These are phyloP conservation scores for Lampris incognitus DNA, from an alignment of 2,113 vertebrate species.

Conservation along the genomic window DNA sequence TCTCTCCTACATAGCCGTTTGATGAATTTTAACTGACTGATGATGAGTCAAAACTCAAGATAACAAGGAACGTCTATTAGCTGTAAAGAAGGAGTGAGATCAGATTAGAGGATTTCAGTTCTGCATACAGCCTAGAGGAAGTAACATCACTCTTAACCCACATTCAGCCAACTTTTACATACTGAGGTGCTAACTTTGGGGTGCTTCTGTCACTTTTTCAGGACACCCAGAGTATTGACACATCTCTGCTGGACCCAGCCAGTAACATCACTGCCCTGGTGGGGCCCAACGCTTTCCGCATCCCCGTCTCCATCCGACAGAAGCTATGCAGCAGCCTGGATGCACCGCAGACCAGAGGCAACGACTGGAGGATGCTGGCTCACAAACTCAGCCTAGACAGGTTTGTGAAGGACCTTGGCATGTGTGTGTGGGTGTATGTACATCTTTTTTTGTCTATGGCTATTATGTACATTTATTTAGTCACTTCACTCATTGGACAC, in stretches of 20 bases:
- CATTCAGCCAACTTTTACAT: background rate
- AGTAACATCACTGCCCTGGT: conserved; percentile 91
- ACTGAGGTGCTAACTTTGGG: background rate
- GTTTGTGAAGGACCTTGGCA: conserved; percentile 68
- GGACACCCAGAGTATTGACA: conserved; percentile 90
- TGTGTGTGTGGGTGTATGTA: too few species aligned
- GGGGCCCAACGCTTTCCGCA: conserved; percentile 94
- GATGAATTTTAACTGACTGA: too few species aligned
- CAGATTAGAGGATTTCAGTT: conserved; percentile 16
- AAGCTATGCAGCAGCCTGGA: conserved; percentile 98
- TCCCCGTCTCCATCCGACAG: conserved; percentile 95
- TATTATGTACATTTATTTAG: too few species aligned
- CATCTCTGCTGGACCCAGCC: conserved; percentile 90
- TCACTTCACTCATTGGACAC: too few species aligned
- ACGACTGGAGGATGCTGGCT: conserved; percentile 98
- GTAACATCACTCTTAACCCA: background rate
- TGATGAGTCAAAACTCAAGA: too few species aligned
- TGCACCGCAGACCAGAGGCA: conserved; percentile 95
- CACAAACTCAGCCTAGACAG: conserved; percentile 97
- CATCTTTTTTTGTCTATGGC: too few species aligned
- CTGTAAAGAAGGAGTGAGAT: too few species aligned
- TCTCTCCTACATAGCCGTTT: background rate
- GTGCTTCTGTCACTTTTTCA: conserved; percentile 54
- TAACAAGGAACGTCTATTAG: too few species aligned
- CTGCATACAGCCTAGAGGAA: background rate